Base-by-base conservation (phyloP, 2,113 vertebrate genomes). In the Poecilia latipinna region DNA sequence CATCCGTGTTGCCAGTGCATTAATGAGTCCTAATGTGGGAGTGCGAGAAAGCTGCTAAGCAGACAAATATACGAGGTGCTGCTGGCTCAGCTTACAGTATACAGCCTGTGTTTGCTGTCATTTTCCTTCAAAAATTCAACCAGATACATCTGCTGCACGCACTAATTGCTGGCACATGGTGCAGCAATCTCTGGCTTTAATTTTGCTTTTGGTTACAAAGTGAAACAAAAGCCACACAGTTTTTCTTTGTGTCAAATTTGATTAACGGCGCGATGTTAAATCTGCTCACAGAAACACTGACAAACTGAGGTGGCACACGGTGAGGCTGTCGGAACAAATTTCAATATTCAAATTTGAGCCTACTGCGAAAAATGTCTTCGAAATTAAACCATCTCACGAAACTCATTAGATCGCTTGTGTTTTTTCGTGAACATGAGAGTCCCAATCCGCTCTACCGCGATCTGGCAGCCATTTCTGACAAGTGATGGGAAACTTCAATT, bases 11-110 rank as follows among this genome's bases (percentile, higher is more conserved):
- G 74, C 77, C 70, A 37, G 65, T 62, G 76, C 77, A 79, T 80
- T 71, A 88, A 70, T 72, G 51, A 63, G 74, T 82, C 74, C 69
- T 48, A 83, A 85, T 80, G 83, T 68, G 83, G 75, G 81, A 74
- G 75, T 74, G 82, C 61, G 74, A 74, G 69, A 73, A 48, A 28
- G 61, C 75, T 63, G 42, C 54, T n/a, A 32, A 68, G 72, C 77
- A 86, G 82, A 75, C 54, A 65, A 74, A 74, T 84, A 87, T 61
- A 32, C 70, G 69, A 74, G 72, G 78, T 81, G 79, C 70, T 77
- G 75, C 74, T 88, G 85, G 78, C 78, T 83, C 28, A 8, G 62
- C 13, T 74, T 60, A 37, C 69, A 77, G 4, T 68, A 71, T 82
- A 81, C 67, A 78, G 73, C 65, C 70, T 60, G 68, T 78, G 76